A percentile compares a stretch with the other conserved stretches of the same genome.
These are phyloP conservation scores for Pyrocoelia pectoralis DNA, from an alignment of 2,888 invertebrate species.

Conservation along the genomic window DNA sequence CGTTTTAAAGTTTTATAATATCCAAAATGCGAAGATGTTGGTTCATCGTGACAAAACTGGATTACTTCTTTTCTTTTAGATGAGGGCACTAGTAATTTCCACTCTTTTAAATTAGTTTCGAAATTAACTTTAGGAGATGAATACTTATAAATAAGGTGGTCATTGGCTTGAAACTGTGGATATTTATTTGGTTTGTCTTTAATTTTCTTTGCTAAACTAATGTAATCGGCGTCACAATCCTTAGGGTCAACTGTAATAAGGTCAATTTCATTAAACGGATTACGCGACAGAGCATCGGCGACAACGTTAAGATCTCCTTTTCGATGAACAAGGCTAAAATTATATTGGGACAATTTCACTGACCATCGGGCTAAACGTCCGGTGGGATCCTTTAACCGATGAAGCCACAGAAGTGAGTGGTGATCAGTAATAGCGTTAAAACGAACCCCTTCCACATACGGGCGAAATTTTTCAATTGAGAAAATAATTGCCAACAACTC, in stretches of 20 bases:
- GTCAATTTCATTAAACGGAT: too few species aligned
- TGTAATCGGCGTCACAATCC: too few species aligned
- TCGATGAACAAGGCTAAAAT: background rate
- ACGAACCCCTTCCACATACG: background rate
- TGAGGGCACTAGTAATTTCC: too few species aligned
- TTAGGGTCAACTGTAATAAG: too few species aligned
- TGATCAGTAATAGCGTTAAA: slow-evolving; percentile 9
- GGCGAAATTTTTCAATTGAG: background rate
- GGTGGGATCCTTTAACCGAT: background rate
- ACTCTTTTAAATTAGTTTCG: too few species aligned
- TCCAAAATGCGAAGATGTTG: slow-evolving; percentile 10
- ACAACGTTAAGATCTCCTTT: slow-evolving; percentile 2
- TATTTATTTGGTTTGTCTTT: too few species aligned
- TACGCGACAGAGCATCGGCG: background rate
- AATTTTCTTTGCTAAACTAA: too few species aligned
- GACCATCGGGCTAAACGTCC: slow-evolving; percentile 1
- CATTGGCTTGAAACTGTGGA: too few species aligned
- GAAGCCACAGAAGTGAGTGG: background rate
- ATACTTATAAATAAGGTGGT: too few species aligned
- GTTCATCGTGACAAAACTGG: slow-evolving; percentile 2
- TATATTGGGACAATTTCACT: background rate
- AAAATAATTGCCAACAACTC: slow-evolving; percentile 47
- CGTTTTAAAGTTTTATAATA: slow-evolving; percentile 11
- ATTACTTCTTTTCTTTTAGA: background rate
- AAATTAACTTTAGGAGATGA: too few species aligned